phyloP scores from a whole-genome alignment of 2,888 invertebrate genomes.

The Chymomyza fuscimana region DNA sequence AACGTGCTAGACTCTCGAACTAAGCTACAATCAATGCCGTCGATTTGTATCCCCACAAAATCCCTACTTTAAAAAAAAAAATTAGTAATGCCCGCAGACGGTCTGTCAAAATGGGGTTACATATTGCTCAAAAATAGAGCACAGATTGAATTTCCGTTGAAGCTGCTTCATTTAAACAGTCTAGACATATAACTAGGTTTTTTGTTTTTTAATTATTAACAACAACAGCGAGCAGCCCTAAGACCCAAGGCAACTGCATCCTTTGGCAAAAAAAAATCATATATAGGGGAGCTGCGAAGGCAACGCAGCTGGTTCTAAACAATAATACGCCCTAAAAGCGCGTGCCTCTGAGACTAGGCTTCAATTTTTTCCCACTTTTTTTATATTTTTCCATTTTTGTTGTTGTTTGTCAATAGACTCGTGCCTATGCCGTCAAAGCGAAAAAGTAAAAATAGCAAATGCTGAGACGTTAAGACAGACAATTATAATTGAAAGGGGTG shows the following conservation, averaged over 20 bases:
- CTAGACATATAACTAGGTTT: constrained; percentile 48
- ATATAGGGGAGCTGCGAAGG: constrained; percentile 32
- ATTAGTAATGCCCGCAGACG: neutral
- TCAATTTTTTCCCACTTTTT: constrained; percentile 41
- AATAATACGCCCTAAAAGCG: constrained; percentile 41
- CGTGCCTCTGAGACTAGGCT: constrained; percentile 61
- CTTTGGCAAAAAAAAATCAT: constrained; percentile 22
- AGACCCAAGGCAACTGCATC: neutral
- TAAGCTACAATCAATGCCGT: neutral
- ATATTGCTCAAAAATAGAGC: constrained; percentile 58
- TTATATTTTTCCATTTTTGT: constrained; percentile 10
- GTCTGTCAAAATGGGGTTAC: neutral
- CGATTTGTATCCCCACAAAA: neutral
- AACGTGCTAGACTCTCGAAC: neutral
- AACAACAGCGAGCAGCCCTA: constrained; percentile 25
- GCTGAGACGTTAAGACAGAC: constrained; percentile 34
- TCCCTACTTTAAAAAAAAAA: neutral
- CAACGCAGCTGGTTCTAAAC: constrained; percentile 35
- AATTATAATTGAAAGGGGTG: constrained; percentile 69
- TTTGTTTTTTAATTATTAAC: constrained; percentile 64
- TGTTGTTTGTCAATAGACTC: constrained; percentile 40
- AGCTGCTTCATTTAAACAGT: constrained; percentile 59
- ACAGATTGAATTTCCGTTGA: constrained; percentile 68
- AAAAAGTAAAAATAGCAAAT: constrained; percentile 67
- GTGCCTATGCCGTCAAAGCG: constrained; percentile 55